Base-by-base conservation (phyloP, 1,140 invertebrate species). In the Hycleus cichorii region DNA sequence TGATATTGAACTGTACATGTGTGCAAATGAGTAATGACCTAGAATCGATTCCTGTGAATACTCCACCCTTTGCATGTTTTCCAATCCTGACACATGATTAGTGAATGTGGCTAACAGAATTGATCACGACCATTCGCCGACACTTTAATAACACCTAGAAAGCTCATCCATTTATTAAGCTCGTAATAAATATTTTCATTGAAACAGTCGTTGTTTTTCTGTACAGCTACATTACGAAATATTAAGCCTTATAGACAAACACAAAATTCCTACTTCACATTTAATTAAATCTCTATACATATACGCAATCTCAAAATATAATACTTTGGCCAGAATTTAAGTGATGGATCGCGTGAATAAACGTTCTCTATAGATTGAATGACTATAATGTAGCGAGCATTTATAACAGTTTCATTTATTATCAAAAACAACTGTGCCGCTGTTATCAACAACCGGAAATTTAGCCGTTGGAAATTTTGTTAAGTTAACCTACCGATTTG, bases 61-160 rank as follows among this genome's bases (percentile, higher is more conserved):
- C 50, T 55, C 52, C 58, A 44, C 50, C 52, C 51, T 59, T 59
- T 55, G 58, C 58, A 59, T 59, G 58, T 59, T 59, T 59, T 59
- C 58, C 32, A 32, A 55, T 54, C 46, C 58, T 55, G 58, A 59
- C 58, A 55, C 52, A 55, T 55, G 58, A 55, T 59, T 55, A 59
- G 58, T 54, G 58, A 51, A 55, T 54, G 58, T 53, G 52, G 46
- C 58, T 49, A 55, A 59, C 58, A 55, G 42, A 49, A 59, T 45
- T 55, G 58, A 59, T 59, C 58, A 51, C 50, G 58, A 59, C 58
- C 58, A 55, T 59, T 54, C 47, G 46, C 51, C 46, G 58, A 54
- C 58, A 59, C 58, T 59, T 59, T 59, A 59, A 59, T 59, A 59
- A 59, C 58, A 59, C 58, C 47, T 59, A 39, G 43, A 7, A 43